Percentiles rank a stretch among this genome's conserved stretches.
Evolutionary conservation across 2,797 vertebrate genomes (phyloP).

Genomic region (Prionace glauca): DNA sequence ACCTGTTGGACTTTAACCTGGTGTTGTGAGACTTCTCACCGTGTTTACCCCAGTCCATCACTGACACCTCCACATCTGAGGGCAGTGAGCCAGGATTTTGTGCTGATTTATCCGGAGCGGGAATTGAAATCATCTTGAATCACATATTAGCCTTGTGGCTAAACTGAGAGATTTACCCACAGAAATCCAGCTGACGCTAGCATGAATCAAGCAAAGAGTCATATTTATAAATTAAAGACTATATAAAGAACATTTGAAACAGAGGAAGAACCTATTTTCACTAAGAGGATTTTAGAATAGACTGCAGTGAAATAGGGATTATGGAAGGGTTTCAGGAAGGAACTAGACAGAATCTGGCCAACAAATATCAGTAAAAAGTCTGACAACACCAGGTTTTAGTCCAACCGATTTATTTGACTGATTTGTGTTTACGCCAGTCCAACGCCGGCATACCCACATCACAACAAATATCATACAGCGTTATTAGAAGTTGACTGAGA

Average conservation of each 20-base stretch:
- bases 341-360: background rate
- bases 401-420: too few relatives aligned
- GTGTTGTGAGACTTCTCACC: too few relatives aligned
- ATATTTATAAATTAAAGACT: background rate
- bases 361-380: background rate
- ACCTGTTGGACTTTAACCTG: too few relatives aligned
- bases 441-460: too few relatives aligned
- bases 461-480: background rate
- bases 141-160: background rate
- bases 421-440: too few relatives aligned
- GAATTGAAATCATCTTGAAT: background rate
- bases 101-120: too few relatives aligned
- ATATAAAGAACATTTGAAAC: background rate
- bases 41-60: too few relatives aligned
- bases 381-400: too few relatives aligned
- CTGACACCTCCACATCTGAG: too few relatives aligned
- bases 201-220: background rate
- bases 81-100: too few relatives aligned
- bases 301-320: background rate
- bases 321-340: background rate
- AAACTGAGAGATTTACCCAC: background rate
- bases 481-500: background rate
- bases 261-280: too few relatives aligned
- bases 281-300: background rate
- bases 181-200: background rate